Conservation (phyloP, 2,113 vertebrate genomes). For the Ptilonorhynchus violaceus region DNA sequence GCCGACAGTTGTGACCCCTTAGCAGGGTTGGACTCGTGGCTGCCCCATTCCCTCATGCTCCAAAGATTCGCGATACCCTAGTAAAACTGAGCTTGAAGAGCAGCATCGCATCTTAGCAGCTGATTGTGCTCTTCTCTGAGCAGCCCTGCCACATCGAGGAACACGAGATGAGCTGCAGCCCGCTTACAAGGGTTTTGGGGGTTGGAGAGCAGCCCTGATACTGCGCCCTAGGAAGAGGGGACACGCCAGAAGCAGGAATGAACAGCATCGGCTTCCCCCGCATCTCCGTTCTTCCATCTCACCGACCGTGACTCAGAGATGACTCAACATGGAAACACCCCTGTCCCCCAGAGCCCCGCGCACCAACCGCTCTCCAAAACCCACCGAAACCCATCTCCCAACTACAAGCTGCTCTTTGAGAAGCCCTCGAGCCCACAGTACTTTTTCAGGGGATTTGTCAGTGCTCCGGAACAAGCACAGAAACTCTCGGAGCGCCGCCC, state of each 20-base stretch:
- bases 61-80: fast-evolving
- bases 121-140: background rate
- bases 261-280: background rate
- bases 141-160: fast-evolving
- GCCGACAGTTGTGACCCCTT: fast-evolving
- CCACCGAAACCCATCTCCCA: background rate
- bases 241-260: background rate
- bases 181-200: background rate
- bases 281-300: background rate
- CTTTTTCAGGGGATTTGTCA: background rate
- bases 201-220: fast-evolving
- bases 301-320: background rate
- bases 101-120: fast-evolving
- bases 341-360: background rate
- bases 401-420: background rate
- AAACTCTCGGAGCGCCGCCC: background rate
- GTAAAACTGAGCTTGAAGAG: background rate
- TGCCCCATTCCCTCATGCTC: fast-evolving
- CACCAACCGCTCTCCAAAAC: background rate
- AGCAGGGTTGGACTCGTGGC: fast-evolving
- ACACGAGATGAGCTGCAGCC: background rate
- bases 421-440: background rate
- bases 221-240: background rate
- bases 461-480: fast-evolving
- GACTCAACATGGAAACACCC: background rate